phyloP scores from a whole-genome alignment of 2,888 invertebrate genomes.

The Xanthostigma xanthostigma region DNA sequence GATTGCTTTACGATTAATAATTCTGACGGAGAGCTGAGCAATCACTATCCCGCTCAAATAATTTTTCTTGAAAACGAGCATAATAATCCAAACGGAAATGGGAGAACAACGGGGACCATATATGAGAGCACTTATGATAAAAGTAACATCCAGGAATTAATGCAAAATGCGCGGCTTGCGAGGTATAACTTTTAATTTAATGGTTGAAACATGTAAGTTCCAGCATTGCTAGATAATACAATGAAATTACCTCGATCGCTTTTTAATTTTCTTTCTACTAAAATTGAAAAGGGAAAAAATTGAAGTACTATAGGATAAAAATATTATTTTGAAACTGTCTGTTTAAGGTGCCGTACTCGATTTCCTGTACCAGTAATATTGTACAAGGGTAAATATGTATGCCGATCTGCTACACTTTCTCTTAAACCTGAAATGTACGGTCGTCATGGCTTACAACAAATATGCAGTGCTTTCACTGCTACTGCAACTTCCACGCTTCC shows the following conservation, averaged over 20 bases:
- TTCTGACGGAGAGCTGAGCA: slow-evolving; percentile 46
- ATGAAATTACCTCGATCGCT: not conserved
- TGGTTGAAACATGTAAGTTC: not conserved
- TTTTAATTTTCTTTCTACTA: too few relatives aligned
- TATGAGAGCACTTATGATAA: slow-evolving; percentile 42
- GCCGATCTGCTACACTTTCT: slow-evolving; percentile 60
- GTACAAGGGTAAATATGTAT: slow-evolving; percentile 55
- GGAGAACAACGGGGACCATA: slow-evolving; percentile 28
- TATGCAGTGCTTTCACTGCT: slow-evolving; percentile 28
- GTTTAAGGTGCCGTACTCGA: slow-evolving; percentile 48
- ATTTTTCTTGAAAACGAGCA: slow-evolving; percentile 46
- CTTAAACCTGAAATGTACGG: slow-evolving; percentile 61
- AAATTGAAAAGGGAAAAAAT: too few relatives aligned
- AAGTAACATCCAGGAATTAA: slow-evolving; percentile 42
- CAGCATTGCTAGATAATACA: not conserved
- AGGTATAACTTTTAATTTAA: slow-evolving; percentile 17
- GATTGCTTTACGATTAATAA: slow-evolving; percentile 47
- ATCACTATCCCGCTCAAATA: slow-evolving; percentile 55
- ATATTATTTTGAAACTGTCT: not conserved
- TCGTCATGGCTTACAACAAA: slow-evolving; percentile 44
- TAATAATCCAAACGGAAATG: slow-evolving; percentile 19
- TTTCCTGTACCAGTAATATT: slow-evolving; percentile 66
- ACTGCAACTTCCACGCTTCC: too few relatives aligned
- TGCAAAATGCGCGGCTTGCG: slow-evolving; percentile 52
- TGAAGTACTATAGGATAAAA: too few relatives aligned